Base-by-base conservation (phyloP, 2,113 vertebrate genomes). In the Cyrtonyx montezumae region DNA sequence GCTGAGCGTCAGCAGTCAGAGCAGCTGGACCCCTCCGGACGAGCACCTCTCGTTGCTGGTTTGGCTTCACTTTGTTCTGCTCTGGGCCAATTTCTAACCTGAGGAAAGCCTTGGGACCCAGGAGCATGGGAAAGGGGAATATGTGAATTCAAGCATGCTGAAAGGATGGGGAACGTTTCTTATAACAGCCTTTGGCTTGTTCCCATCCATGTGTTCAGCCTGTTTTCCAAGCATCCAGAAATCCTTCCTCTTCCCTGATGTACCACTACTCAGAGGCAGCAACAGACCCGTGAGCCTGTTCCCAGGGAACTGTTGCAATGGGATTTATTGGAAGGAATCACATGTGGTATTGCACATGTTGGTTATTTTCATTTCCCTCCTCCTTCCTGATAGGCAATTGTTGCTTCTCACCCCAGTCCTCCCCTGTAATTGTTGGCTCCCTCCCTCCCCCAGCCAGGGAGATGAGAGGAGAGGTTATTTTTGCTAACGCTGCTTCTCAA, bases 401-500 rank as follows among this genome's bases (percentile, higher is more conserved):
- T 80, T 58, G 26, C 66, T 89, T 87, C 90, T 66, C 6, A 13
- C 79, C 85, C 87, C 59, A 23, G 51, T 94, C 87, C 46, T n/a
- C 85, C 87, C 26, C 51, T 16, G 70, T 90, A 85, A 78, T 75
- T 91, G 87, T 69, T 70, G 87, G 18, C 71, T 88, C 73, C 30
- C 61, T 87, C 84, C 71, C 81, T 87, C 55, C 79, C 88, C 34
- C 55, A 86, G 76, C 87, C 0, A 9, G 70, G 55, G 76, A 83
- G 87, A 92, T 78, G 93, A 83, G 88, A 53, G 22, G 68, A 94
- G 92, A 94, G 89, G 93, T 94, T 96, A 94, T 96, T 96, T 96
- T 95, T 95, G 84, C 65, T 86, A 58, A 13, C 2, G 7, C 88
- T 88, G 69, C 80, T 94, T 90, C 94, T 80, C 93, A 95, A 92